Evolutionary conservation across 2,888 invertebrate genomes (phyloP), one percentile per base, ranked within the genome.

Genomic region (Scaptodrosophila latifasciaeformis): DNA sequence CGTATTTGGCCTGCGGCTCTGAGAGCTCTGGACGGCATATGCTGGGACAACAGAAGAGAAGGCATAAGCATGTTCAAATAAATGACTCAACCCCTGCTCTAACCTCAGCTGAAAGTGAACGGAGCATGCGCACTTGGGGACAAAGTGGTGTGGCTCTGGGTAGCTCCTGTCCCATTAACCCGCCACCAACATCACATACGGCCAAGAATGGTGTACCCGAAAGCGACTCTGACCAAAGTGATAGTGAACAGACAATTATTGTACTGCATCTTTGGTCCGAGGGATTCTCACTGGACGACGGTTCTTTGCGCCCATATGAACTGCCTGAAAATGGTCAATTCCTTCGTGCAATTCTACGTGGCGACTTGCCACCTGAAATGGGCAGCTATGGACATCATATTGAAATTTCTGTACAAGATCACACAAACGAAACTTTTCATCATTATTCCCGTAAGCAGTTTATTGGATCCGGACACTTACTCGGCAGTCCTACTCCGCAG

Each of bases 191-290:
- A 1, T 17, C 48, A 49, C 27, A 10, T 30, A 29, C 19, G 30
- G 49, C 31, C 1, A 29, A 49, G 17, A 29, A 5, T 9, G 19
- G 12, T 1, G 42, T 7, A 6, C 10, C 12, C 3, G 42, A 19
- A 2, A 40, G 40, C 17, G 75, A 70, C 1, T 54, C 64, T 7
- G 70, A 62, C 7, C 4, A 27, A 15, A 53, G 50, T 1, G 64
- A 64, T 13, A 49, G 34, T 1, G 69, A 61, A 27, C 59, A 61
- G 1, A 59, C 58, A 17, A 43, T 61, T 1, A 62, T 75, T 9
- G 54, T 63, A 13, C 39, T 75, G 27, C 70, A 78, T 19, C 60
- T 75, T 1, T 75, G 75, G 75, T 59, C 70, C 15, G 75, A 75
- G 44, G 75, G 75, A 0, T 75, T 75, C 48, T 64, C 75, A 3